Percentiles rank a stretch among this genome's conserved stretches.
Evolutionary conservation across 2,888 invertebrate species (phyloP).

Genomic region (Drosophila infuscata): DNA sequence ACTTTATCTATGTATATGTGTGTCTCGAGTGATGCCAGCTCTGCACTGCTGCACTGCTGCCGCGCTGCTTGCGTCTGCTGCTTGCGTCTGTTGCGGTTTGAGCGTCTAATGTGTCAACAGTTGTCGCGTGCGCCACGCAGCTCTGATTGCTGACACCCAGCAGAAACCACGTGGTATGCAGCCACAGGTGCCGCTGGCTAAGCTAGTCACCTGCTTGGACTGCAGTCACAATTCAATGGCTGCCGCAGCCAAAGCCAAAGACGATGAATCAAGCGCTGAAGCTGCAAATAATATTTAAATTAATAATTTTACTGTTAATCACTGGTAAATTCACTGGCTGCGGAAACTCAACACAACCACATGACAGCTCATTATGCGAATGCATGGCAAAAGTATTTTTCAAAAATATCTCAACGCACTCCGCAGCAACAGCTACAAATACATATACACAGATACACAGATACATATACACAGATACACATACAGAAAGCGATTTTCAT

Average conservation of each 20-base stretch:
- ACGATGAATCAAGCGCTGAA: conserved; percentile 16
- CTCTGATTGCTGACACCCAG: conserved; percentile 21
- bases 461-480: neutral
- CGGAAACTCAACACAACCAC: neutral
- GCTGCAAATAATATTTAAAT: neutral
- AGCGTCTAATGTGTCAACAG: conserved; percentile 40
- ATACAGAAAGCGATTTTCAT: conserved; percentile 12
- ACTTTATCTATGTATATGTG: neutral
- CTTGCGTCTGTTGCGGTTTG: conserved; percentile 4
- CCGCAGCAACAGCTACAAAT: neutral
- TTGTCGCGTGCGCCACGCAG: conserved; percentile 47
- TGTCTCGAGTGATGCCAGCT: neutral
- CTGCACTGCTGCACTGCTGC: conserved; percentile 30
- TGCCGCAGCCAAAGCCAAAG: conserved; percentile 4
- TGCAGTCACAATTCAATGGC: conserved; percentile 10
- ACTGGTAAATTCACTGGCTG: neutral
- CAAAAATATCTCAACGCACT: neutral
- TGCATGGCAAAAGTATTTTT: neutral
- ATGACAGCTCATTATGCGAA: neutral
- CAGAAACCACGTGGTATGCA: neutral
- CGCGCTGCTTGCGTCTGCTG: conserved; percentile 5
- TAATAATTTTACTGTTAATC: neutral
- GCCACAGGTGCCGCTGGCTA: neutral
- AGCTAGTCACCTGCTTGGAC: conserved; percentile 27
- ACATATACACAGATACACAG: neutral